Conservation (phyloP, 1,140 invertebrate species). For the Dreissena rostriformis region DNA sequence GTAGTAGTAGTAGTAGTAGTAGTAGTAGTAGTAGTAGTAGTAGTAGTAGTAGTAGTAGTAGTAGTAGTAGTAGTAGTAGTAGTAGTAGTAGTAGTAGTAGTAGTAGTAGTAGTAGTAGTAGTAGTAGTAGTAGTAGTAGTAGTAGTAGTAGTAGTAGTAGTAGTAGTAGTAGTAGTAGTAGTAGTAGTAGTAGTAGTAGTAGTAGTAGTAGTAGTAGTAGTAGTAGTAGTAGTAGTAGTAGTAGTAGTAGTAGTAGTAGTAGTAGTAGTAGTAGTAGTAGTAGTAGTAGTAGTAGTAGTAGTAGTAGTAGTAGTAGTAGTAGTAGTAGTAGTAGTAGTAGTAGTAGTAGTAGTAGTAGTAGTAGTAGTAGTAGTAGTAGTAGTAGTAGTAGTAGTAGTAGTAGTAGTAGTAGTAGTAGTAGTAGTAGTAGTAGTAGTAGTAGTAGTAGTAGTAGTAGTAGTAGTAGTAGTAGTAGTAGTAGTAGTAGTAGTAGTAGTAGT, state of each 20-base stretch:
- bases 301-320: background rate
- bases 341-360: background rate
- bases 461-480: background rate
- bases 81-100: slow-evolving; percentile 9
- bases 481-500: background rate
- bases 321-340: background rate
- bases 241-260: slow-evolving; percentile 8
- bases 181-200: slow-evolving; percentile 3
- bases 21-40: background rate
- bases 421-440: background rate
- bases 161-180: slow-evolving; percentile 5
- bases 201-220: background rate
- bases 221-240: background rate
- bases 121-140: slow-evolving; percentile 12
- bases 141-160: background rate
- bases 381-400: background rate
- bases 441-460: background rate
- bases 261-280: background rate
- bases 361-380: background rate
- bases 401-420: background rate
- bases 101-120: slow-evolving; percentile 17
- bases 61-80: slow-evolving; percentile 4
- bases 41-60: background rate
- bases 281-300: background rate
- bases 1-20: background rate